Evolutionary conservation across 92 coral and sea anemone species (phyloP).

Genomic region (Bergia sp.): DNA sequence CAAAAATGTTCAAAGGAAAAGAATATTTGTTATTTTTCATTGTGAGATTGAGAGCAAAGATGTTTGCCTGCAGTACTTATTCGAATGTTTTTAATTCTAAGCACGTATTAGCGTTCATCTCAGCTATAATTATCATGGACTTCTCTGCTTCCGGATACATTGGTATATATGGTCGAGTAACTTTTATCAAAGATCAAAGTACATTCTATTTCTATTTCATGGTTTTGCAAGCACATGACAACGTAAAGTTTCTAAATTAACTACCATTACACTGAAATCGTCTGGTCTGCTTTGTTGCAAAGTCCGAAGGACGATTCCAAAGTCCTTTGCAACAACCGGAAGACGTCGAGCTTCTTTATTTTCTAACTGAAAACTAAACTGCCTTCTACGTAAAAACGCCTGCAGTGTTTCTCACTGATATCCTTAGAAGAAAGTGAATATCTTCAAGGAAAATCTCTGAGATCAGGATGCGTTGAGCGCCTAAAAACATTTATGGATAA

Average conservation of each 20-base stretch:
- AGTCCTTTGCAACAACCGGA: background rate
- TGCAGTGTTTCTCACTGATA: background rate
- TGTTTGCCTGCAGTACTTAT: background rate
- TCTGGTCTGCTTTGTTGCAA: too few relatives aligned
- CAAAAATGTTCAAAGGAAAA: background rate
- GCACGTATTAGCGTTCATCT: background rate
- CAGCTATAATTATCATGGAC: background rate
- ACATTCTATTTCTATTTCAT: background rate
- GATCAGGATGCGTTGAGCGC: too few relatives aligned
- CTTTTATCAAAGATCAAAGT: background rate
- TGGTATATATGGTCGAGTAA: too few relatives aligned
- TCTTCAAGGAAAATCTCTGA: too few relatives aligned
- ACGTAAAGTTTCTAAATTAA: background rate
- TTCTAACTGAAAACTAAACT: background rate
- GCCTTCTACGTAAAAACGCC: background rate
- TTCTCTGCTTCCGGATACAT: background rate
- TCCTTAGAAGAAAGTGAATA: too few relatives aligned
- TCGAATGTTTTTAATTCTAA: too few relatives aligned
- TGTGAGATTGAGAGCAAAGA: too few relatives aligned
- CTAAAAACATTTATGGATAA: background rate
- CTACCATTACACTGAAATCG: background rate
- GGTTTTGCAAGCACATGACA: background rate
- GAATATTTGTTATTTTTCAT: too few relatives aligned
- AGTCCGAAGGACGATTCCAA: background rate
- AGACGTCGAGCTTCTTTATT: background rate